Base-by-base conservation (phyloP, 1,140 invertebrate genomes). In the Homalodisca vitripennis region DNA sequence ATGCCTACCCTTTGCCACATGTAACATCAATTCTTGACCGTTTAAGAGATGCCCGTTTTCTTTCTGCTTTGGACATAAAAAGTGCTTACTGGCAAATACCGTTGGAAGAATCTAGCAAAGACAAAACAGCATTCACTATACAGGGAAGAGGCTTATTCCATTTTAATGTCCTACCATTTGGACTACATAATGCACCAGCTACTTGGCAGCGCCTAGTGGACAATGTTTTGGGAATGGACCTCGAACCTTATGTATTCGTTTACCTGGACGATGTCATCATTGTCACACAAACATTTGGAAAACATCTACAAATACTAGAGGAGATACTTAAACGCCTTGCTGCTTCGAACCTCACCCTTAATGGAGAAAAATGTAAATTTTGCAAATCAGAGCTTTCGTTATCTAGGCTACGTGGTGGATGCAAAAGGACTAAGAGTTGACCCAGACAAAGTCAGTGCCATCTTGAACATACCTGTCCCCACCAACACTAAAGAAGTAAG, bases 201-300 rank as follows among this genome's bases (percentile, higher is more conserved):
- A 53, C 48, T 3, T 53, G 48, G 48, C 48, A 53, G 20, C 12
- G 48, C 6, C 20, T 14, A 12, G 22, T 53, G 22, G 48, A 78
- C 64, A 31, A 72, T 14, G 66, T 79, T 1, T 31, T 65, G 1
- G 69, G 76, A 6, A 31, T 53, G 0, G 70, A 72, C 13, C 46
- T 73, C 3, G 53, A 72, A 1, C 69, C 70, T 0, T 65, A 71
- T 55, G 73, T 66, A 17, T 72, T 80, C n/a, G 76, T 75, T 0
- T 82, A 82, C 64, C 68, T 82, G 0, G 79, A 82, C 63, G 80
- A 82, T 60, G 73, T 82, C 10, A 76, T 83, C 20, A 55, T 82
- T 0, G 53, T 79, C 0, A 76, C 76, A n/a, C 65, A 69, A 20
- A 71, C 72, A 1, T 80, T 82, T 47, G 74, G 78, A 0, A 69